Evolutionary conservation across 2,888 invertebrate species (phyloP).

Genomic region (Acanthopleura granulata): DNA sequence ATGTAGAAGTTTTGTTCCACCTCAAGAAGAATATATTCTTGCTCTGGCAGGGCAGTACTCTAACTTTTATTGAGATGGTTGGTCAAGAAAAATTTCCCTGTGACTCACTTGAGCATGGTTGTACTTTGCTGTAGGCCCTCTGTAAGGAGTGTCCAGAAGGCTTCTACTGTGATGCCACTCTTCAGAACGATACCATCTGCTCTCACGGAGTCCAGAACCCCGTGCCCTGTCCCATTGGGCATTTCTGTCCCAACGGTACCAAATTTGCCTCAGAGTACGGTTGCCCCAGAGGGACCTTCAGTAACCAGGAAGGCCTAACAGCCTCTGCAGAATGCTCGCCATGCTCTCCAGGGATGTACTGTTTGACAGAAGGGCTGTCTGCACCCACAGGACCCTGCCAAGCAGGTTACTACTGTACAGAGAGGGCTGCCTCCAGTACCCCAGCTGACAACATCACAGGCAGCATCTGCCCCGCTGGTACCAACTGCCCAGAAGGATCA

Average conservation of each 20-base stretch:
- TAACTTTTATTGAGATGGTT: too few species aligned
- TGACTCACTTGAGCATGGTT: too few species aligned
- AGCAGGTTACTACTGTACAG: conserved; percentile 54
- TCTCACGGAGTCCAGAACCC: conserved; percentile 66
- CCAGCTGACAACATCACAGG: conserved; percentile 56
- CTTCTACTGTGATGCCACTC: conserved; percentile 63
- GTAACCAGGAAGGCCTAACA: conserved; percentile 41
- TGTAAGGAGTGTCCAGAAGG: conserved; percentile 61
- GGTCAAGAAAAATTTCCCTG: too few species aligned
- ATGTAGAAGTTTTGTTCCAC: too few species aligned
- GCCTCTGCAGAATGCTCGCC: conserved; percentile 49
- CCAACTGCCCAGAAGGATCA: conserved; percentile 59
- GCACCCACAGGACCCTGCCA: conserved; percentile 50
- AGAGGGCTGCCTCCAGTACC: conserved; percentile 42
- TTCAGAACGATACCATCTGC: conserved; percentile 61
- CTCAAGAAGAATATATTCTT: too few species aligned
- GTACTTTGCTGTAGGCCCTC: conserved; percentile 38
- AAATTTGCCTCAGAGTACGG: conserved; percentile 50
- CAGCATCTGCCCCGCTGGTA: conserved; percentile 53
- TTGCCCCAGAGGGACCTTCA: conserved; percentile 63
- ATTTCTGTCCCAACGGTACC: conserved; percentile 61
- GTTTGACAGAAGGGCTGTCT: conserved; percentile 49
- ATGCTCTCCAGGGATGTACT: conserved; percentile 61
- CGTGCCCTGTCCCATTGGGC: conserved; percentile 52
- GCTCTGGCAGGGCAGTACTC: too few species aligned